A percentile compares a stretch with the other conserved stretches of the same genome.
phyloP scores from a whole-genome alignment of 2,888 invertebrate species.

The Caenorhabditis sp. region DNA sequence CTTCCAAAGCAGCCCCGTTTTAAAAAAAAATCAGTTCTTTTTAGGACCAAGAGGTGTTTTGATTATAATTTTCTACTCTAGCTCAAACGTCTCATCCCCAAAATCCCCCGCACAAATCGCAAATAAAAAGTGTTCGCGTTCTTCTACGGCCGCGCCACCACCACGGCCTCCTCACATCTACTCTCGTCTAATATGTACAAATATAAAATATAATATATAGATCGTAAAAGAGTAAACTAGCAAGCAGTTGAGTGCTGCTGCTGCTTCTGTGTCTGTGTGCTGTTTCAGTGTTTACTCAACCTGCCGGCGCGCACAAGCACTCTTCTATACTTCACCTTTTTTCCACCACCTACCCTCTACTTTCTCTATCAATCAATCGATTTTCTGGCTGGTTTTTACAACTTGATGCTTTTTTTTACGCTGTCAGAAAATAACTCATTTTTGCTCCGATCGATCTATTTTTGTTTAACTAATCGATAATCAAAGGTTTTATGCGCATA shows the following conservation, averaged over 20 bases:
- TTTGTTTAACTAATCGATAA: too few relatives aligned
- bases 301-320: slow-evolving; percentile 1
- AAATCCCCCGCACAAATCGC: background rate
- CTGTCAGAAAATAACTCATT: too few relatives aligned
- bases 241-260: background rate
- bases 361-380: background rate
- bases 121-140: background rate
- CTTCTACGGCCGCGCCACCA: background rate
- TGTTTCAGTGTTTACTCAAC: slow-evolving; percentile 1
- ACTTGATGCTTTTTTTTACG: too few relatives aligned
- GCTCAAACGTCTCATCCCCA: background rate
- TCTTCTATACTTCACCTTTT: background rate
- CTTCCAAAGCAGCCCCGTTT: too few relatives aligned
- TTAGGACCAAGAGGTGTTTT: background rate
- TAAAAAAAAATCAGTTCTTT: background rate
- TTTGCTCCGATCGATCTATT: too few relatives aligned
- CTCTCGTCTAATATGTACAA: background rate
- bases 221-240: slow-evolving; percentile 1
- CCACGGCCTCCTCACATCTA: background rate
- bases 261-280: background rate
- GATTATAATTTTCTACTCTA: background rate
- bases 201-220: background rate
- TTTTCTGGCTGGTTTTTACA: background rate
- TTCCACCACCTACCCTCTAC: background rate
- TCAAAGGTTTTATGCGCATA: too few relatives aligned